Conservation (phyloP, 2,113 vertebrate species). For the Noturus placidus region DNA sequence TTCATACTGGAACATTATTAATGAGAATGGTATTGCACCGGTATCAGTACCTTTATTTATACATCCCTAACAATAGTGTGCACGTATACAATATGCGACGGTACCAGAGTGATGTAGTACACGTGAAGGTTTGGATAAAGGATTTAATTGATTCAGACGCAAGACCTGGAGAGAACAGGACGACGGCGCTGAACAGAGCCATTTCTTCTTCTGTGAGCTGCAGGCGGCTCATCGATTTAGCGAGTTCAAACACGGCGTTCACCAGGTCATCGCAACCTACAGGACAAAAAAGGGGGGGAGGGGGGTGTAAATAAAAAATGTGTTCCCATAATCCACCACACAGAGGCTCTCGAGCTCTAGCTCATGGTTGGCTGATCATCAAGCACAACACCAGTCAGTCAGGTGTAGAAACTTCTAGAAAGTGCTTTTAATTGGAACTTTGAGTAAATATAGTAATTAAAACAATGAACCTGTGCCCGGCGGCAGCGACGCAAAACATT, state of each 20-base stretch:
- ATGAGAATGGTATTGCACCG: not conserved
- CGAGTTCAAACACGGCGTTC: conserved; percentile 80
- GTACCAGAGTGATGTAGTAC: not conserved
- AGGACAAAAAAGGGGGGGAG: not conserved
- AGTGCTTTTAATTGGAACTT: not conserved
- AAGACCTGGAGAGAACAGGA: conserved; percentile 85
- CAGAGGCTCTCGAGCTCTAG: not conserved
- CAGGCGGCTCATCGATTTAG: conserved; percentile 79
- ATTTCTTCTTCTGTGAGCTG: conserved; percentile 87
- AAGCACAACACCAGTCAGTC: not conserved
- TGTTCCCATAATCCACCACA: not conserved
- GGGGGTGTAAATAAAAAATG: not conserved
- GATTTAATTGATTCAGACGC: not conserved
- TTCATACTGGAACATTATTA: not conserved
- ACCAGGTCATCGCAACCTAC: conserved; percentile 88
- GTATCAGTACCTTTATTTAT: not conserved
- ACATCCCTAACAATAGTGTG: not conserved
- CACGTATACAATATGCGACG: not conserved
- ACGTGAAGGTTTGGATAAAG: not conserved
- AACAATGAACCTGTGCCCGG: not conserved
- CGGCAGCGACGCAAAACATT: not conserved
- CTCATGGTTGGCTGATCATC: not conserved
- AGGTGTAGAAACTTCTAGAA: not conserved
- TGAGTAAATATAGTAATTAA: not conserved
- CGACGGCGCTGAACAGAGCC: conserved; percentile 82